Base-by-base conservation (phyloP, 2,888 invertebrate genomes). In the Lacanobia oleracea region DNA sequence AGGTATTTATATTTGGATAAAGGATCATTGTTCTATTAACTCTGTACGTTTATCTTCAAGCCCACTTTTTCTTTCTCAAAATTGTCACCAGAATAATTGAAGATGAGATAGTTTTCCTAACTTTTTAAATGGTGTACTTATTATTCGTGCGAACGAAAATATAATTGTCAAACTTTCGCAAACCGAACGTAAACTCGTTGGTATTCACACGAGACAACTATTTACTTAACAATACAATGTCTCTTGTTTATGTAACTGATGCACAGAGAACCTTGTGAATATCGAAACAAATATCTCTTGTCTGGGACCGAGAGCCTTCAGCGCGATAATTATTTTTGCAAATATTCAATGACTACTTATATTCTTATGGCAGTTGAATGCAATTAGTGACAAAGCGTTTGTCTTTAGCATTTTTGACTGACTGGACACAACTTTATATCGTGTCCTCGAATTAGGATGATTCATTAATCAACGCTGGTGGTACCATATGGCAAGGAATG, bases 191-290 rank as follows among this genome's bases (percentile, higher is more conserved):
- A 66, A 68, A 71, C 72, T 80, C 56, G 37, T 82, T 85, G 62
- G 64, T 80, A 82, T 86, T 80, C 82, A 73, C 69, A 72, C 45
- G 54, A 69, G 62, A 59, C 51, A 73, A 73, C 69, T 83, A 84
- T 84, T 86, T 86, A 77, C 72, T 82, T 82, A 81, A 76, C 67
- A 72, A 77, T 75, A 81, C 82, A 74, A 72, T 81, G 81, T 83
- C 43, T 68, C 75, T 63, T 83, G 83, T 86, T 82, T 79, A 82
- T 84, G 80, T 82, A 86, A 85, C 77, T 72, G 79, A 84, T 73
- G 75, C 72, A 77, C 70, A 77, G 72, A 79, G 65, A 72, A 72
- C 82, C 82, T 84, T 86, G 79, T 79, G 70, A 73, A 68, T 63
- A 75, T 75, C 75, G 59, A 72, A 72, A 69, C 77, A 74, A 67